Evolutionary conservation across 2,888 invertebrate genomes (phyloP).

Genomic region (Pollenia labialis): DNA sequence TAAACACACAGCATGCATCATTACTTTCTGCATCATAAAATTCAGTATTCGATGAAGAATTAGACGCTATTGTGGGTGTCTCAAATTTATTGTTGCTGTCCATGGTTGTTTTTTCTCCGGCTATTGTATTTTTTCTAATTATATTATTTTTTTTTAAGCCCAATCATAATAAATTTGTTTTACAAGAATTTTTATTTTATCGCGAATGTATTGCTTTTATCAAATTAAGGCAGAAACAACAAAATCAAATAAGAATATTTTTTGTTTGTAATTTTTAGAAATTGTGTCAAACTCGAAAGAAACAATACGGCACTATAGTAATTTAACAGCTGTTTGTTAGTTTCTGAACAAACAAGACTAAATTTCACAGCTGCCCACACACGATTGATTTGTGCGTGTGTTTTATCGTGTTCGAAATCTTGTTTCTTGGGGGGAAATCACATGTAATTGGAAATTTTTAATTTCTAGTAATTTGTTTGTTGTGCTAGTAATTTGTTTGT

Average conservation of each 20-base stretch:
- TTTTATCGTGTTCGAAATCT: too few relatives aligned
- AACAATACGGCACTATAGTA: conserved; percentile 1
- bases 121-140: background rate
- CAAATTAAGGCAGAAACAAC: background rate
- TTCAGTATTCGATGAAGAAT: conserved; percentile 75
- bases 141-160: background rate
- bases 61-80: conserved; percentile 74
- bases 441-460: too few relatives aligned
- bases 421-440: too few relatives aligned
- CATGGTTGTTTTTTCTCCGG: conserved; percentile 19
- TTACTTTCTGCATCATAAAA: conserved; percentile 81
- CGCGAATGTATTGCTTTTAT: background rate
- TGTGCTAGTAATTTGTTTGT: too few relatives aligned
- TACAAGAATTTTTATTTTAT: background rate
- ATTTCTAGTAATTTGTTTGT: too few relatives aligned
- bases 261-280: conserved; percentile 36
- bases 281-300: background rate
- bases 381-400: too few relatives aligned
- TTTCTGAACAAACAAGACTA: too few relatives aligned
- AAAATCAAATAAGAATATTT: conserved; percentile 7
- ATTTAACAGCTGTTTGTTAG: conserved; percentile 12
- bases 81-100: conserved; percentile 77
- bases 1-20: conserved; percentile 58
- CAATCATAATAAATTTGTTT: conserved; percentile 24
- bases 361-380: too few relatives aligned